Conservation (phyloP, 2,113 vertebrate species). For the Actenoides hombroni region DNA sequence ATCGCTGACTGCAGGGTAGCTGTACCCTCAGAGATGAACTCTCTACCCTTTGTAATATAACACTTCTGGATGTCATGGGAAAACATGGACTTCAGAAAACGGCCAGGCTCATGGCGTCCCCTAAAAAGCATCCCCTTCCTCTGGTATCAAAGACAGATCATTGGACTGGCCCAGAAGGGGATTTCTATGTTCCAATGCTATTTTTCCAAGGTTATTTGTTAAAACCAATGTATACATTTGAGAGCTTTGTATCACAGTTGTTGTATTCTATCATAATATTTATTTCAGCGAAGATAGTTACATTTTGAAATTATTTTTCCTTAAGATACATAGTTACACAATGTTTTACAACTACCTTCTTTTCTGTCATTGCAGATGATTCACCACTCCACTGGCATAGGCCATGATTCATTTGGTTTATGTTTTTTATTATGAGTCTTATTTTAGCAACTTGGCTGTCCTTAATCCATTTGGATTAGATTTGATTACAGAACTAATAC, state of each 20-base stretch:
- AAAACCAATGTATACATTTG: not conserved
- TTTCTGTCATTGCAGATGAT: not conserved
- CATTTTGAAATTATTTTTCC: not conserved
- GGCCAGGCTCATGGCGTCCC: not conserved
- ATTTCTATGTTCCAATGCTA: not conserved
- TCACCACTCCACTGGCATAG: not conserved
- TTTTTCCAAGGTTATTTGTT: not conserved
- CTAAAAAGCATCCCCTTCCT: not conserved
- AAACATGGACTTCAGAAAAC: not conserved
- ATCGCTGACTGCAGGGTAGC: not conserved
- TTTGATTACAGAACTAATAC: not conserved
- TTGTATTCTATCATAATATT: not conserved
- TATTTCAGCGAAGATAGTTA: not conserved
- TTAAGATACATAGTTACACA: not conserved
- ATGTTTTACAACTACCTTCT: not conserved
- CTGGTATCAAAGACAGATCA: not conserved
- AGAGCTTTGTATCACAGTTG: not conserved
- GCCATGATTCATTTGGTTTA: not conserved
- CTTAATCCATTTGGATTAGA: slow-evolving; percentile 18
- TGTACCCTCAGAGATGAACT: not conserved
- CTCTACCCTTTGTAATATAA: fast-evolving
- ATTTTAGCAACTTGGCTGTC: slow-evolving; percentile 9
- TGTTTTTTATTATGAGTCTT: not conserved
- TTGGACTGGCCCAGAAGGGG: not conserved
- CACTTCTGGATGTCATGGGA: not conserved